Conservation (phyloP, 1,140 invertebrate species). For the Linepithema humile region DNA sequence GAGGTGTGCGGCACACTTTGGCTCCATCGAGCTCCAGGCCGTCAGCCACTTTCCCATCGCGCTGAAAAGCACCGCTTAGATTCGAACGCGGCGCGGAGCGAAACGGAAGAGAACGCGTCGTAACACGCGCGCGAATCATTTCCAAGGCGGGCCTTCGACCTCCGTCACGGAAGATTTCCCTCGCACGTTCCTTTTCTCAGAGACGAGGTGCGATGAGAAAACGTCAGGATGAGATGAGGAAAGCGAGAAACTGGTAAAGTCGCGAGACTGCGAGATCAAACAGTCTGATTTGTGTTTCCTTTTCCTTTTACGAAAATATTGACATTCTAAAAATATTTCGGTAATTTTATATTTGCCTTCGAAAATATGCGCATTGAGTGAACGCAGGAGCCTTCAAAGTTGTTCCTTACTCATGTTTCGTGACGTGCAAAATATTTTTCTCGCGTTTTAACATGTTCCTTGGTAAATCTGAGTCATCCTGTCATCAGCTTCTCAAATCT, state of each 20-base stretch:
- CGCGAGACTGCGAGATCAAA: neutral
- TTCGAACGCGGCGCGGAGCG: neutral
- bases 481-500: neutral
- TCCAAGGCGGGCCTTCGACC: conserved; percentile 11
- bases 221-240: neutral
- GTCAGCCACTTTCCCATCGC: conserved; percentile 51
- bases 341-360: neutral
- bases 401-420: neutral
- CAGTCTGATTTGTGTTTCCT: too few relatives aligned
- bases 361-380: neutral
- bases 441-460: neutral
- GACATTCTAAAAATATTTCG: neutral
- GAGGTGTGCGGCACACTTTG: conserved; percentile 54
- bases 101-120: conserved; percentile 31
- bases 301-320: neutral
- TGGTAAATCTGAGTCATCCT: neutral
- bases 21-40: neutral
- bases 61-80: neutral
- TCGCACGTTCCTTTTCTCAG: neutral
- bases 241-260: too few relatives aligned
- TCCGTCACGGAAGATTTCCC: conserved; percentile 16
- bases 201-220: neutral
- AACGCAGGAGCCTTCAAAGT: neutral
- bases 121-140: conserved; percentile 13
- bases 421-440: neutral